phyloP scores from a whole-genome alignment of 2,113 vertebrate species.

The Orcinus orca region DNA sequence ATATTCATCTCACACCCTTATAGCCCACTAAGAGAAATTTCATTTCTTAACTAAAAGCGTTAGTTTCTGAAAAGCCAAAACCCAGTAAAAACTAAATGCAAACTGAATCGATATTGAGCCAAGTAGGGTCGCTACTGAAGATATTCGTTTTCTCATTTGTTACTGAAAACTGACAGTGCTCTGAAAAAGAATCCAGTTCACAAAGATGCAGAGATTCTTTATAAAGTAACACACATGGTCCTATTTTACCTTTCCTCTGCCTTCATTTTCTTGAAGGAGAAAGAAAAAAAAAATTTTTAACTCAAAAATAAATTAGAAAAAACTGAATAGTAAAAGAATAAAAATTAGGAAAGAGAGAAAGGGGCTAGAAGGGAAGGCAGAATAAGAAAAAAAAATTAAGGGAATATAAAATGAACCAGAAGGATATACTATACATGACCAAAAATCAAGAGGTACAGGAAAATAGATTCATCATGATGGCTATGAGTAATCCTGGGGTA shows the following conservation, averaged over 20 bases:
- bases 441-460: not conserved
- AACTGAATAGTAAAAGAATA: not conserved
- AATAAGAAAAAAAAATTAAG: not conserved
- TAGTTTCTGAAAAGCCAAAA: constrained; percentile 34
- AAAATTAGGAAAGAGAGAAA: constrained; percentile 5
- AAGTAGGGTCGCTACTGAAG: not conserved
- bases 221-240: not conserved
- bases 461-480: not conserved
- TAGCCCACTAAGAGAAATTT: not conserved
- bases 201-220: not conserved
- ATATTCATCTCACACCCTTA: not conserved
- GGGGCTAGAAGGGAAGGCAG: not conserved
- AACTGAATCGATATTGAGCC: not conserved
- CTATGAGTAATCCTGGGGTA: not conserved
- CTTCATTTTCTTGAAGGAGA: not conserved
- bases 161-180: not conserved
- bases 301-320: not conserved
- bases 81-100: not conserved
- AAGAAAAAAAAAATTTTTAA: constrained; percentile 6
- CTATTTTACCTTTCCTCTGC: not conserved
- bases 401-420: not conserved
- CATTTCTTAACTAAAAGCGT: not conserved
- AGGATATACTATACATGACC: not conserved
- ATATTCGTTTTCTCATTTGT: not conserved
- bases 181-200: not conserved